phyloP scores from a whole-genome alignment of 2,797 vertebrate genomes.

The Hemibagrus guttatus region DNA sequence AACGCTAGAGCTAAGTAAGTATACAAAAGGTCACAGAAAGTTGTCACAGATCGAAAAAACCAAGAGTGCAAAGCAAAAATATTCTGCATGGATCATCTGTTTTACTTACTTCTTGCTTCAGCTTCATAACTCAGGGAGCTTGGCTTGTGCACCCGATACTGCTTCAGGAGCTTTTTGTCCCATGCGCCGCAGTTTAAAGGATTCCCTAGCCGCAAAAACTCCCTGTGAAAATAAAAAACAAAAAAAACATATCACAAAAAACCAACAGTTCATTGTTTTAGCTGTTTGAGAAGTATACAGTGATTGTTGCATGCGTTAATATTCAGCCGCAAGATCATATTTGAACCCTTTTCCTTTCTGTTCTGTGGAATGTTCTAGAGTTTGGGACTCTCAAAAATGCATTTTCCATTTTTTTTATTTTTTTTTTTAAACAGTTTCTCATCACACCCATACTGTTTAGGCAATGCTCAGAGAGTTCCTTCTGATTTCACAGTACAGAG shows the following conservation, averaged over 20 bases:
- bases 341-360: not conserved
- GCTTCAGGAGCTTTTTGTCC: slow-evolving; percentile 95
- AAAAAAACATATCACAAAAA: not conserved
- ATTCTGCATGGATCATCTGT: not conserved
- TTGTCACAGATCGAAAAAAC: not conserved
- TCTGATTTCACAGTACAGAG: not conserved
- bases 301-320: not conserved
- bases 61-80: not conserved
- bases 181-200: slow-evolving; percentile 97
- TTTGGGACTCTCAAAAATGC: not conserved
- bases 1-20: not conserved
- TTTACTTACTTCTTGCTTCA: slow-evolving; percentile 90
- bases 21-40: not conserved
- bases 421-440: not conserved
- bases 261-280: not conserved
- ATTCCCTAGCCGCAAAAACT: slow-evolving; percentile 93
- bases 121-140: slow-evolving; percentile 93
- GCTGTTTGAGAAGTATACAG: not conserved
- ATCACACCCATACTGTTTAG: not conserved
- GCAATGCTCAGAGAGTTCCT: not conserved
- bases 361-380: no score
- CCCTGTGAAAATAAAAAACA: slow-evolving; percentile 72
- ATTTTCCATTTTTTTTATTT: not conserved
- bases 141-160: slow-evolving; percentile 95
- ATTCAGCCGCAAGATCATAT: not conserved